These are phyloP conservation scores for Choloepus didactylus DNA, from an alignment of 2,797 vertebrate genomes.

Conservation along the genomic window DNA sequence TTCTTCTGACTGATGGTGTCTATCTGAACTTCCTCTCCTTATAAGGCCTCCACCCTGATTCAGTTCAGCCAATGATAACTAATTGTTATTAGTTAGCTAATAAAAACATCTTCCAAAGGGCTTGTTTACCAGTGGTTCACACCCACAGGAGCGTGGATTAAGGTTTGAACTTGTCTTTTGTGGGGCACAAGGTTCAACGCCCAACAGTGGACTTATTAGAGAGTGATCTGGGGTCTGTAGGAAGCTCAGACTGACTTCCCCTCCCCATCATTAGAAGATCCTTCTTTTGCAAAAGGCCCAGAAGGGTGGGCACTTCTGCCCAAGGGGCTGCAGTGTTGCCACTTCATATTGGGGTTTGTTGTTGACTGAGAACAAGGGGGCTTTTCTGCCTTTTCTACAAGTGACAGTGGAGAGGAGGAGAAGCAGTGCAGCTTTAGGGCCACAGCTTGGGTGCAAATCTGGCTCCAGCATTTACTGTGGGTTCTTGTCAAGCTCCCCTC, in stretches of 20 bases:
- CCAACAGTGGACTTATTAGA: not conserved
- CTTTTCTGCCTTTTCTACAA: not conserved
- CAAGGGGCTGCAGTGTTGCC: not conserved
- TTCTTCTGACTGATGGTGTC: no score
- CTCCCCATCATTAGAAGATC: not conserved
- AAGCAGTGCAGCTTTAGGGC: not conserved
- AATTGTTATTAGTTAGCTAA: no score
- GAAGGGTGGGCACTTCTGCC: not conserved
- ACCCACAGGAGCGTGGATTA: no score
- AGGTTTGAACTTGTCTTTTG: no score
- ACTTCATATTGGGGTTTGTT: not conserved
- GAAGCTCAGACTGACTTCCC: not conserved
- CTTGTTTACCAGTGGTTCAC: no score
- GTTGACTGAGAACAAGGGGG: not conserved
- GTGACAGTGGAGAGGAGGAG: not conserved
- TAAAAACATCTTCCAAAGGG: no score
- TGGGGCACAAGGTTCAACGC: no score
- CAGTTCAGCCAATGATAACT: no score
- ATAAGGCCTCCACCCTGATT: no score
- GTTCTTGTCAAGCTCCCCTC: not conserved
- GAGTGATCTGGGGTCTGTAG: not conserved
- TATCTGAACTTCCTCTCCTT: no score
- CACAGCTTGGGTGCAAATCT: not conserved
- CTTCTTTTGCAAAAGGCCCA: not conserved
- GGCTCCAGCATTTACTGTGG: not conserved